Evolutionary conservation across 2,797 vertebrate species (phyloP), one percentile per base, ranked within the genome.

Genomic region (Syngnathus rostellatus): DNA sequence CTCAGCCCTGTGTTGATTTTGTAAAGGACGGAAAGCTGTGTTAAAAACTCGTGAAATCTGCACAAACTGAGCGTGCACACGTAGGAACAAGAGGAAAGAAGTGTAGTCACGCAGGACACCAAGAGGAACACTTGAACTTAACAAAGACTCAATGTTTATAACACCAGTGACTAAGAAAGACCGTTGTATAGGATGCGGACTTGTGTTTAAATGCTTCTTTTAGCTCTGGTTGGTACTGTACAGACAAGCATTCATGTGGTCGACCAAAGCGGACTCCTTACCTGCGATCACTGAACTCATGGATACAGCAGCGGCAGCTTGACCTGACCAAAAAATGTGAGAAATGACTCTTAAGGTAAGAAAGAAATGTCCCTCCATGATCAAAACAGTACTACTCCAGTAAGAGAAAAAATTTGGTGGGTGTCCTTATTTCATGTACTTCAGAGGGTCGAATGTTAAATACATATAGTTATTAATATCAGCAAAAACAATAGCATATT

Each of bases 171-270:
- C 73, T 66, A 66, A 50, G 64, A 69, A 21, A 61, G 19, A n/a
- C 23, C 37, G 60, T 45, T 62, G 41, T 31, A 45, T 8, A 25
- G 41, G 5, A 62, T 45, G 40, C 16, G 41, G 60, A 45, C 5
- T 62, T 41, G 59, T 21, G 19, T 61, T 61, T 14, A 11, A 10
- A 61, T 40, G 23, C 41, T 21, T 41, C 76, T 72, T 65, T 66
- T 55, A 69, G 72, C 73, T 75, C 75, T 72, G 45, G 67, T 80
- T 73, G 85, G 87, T 89, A 89, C 86, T 84, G 85, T 81, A 83
- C 75, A 79, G 81, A 82, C 70, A 76, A 84, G 75, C n/a, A 61
- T 77, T 76, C 72, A 71, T 14, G 63, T 71, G 65, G 74, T 71
- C 74, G 69, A 73, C 65, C 65, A 68, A 76, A 68, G 77, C 72